phyloP scores from a whole-genome alignment of 2,888 invertebrate genomes.

The Empis livida region DNA sequence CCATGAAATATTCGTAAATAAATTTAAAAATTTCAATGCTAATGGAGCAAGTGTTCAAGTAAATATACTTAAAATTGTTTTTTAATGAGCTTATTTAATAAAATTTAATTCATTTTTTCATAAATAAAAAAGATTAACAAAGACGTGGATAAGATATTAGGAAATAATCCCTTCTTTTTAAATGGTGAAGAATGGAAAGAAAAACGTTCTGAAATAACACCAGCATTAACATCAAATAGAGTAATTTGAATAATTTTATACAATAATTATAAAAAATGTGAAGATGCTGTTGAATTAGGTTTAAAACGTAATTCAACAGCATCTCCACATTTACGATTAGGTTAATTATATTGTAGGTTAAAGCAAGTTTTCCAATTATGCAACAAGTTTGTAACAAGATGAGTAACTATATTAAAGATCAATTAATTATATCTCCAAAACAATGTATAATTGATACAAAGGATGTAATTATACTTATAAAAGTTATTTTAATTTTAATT shows the following conservation, averaged over 20 bases:
- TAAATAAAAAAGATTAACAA: background rate
- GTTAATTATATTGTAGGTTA: slow-evolving; percentile 21
- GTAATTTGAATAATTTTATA: slow-evolving; percentile 20
- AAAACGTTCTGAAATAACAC: slow-evolving; percentile 37
- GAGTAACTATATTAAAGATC: slow-evolving; percentile 30
- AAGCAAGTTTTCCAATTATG: slow-evolving; percentile 38
- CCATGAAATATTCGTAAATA: slow-evolving; percentile 29
- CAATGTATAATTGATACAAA: slow-evolving; percentile 33
- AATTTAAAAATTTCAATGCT: slow-evolving; percentile 32
- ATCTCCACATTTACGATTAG: too few relatives aligned
- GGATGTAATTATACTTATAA: slow-evolving; percentile 23
- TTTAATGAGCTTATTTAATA: too few relatives aligned
- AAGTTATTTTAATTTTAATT: background rate
- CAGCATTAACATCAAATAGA: slow-evolving; percentile 39
- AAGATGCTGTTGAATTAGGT: too few relatives aligned
- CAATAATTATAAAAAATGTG: too few relatives aligned
- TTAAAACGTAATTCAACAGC: too few relatives aligned
- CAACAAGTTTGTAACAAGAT: slow-evolving; percentile 34
- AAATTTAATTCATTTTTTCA: too few relatives aligned
- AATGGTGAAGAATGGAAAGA: slow-evolving; percentile 39
- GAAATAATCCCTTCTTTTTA: slow-evolving; percentile 37
- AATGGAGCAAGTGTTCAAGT: too few relatives aligned
- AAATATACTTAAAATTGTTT: too few relatives aligned
- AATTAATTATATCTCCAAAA: slow-evolving; percentile 17
- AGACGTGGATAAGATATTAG: slow-evolving; percentile 27